A percentile compares a stretch with the other conserved stretches of the same genome.
Conservation (phyloP, 2,888 invertebrate genomes). For the Cephus pygmeus region DNA sequence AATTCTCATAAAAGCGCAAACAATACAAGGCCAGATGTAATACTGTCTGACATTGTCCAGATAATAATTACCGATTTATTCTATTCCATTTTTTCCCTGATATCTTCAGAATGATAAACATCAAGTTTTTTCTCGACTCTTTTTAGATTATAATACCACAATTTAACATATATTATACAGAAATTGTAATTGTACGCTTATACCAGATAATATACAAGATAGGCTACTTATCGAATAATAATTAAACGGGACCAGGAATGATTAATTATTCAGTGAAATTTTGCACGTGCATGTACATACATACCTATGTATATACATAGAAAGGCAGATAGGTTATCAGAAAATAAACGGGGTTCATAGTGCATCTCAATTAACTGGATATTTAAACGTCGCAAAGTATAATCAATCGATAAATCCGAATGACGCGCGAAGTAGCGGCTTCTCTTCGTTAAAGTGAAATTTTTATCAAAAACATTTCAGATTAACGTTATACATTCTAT, state of each 20-base stretch:
- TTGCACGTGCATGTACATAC: background rate
- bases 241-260: background rate
- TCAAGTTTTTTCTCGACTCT: too few relatives aligned
- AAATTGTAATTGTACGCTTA: too few relatives aligned
- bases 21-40: background rate
- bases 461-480: background rate
- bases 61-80: background rate
- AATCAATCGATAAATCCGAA: slow-evolving; percentile 24
- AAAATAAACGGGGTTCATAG: background rate
- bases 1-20: background rate
- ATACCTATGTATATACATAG: background rate
- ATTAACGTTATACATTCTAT: background rate
- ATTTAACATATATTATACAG: too few relatives aligned
- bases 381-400: slow-evolving; percentile 18
- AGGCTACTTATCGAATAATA: too few relatives aligned
- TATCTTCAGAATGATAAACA: too few relatives aligned
- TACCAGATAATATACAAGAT: too few relatives aligned
- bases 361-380: slow-evolving; percentile 24
- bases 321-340: background rate
- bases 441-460: background rate
- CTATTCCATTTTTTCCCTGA: background rate
- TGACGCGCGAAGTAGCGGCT: slow-evolving; percentile 29
- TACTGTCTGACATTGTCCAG: background rate
- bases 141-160: too few relatives aligned
- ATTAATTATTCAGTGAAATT: background rate